Conservation (phyloP, 1,140 invertebrate genomes). For the Drosophila sucinea region DNA sequence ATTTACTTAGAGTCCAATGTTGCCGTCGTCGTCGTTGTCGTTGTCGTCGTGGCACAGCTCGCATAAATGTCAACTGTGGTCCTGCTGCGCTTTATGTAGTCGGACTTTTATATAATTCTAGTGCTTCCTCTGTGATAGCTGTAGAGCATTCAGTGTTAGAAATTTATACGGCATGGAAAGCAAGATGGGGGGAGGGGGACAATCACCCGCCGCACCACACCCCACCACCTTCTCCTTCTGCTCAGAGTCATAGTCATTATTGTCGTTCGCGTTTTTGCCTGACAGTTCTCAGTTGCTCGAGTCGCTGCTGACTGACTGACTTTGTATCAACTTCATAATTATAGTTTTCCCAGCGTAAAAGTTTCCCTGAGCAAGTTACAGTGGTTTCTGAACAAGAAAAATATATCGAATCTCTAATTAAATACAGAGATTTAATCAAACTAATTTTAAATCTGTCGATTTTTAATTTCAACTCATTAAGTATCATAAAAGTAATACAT, state of each 20-base stretch:
- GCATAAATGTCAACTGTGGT: constrained; percentile 73
- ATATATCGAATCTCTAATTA: too few species aligned
- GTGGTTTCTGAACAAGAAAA: constrained; percentile 29
- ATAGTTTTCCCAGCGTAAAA: constrained; percentile 63
- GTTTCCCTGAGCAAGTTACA: constrained; percentile 52
- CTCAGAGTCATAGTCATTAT: constrained; percentile 62
- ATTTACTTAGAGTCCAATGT: constrained; percentile 58
- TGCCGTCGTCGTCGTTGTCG: constrained; percentile 21
- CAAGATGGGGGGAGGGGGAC: neutral
- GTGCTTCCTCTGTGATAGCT: constrained; percentile 62
- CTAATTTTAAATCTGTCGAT: neutral
- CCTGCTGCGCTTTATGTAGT: constrained; percentile 75
- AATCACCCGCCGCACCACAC: neutral
- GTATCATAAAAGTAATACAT: too few species aligned
- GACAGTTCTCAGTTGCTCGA: constrained; percentile 29
- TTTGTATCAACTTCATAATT: constrained; percentile 79
- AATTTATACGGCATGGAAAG: neutral
- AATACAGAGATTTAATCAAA: neutral
- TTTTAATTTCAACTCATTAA: too few species aligned
- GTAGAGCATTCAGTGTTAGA: constrained; percentile 2
- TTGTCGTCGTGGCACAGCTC: constrained; percentile 40
- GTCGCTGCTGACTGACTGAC: constrained; percentile 61
- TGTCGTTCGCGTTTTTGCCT: constrained; percentile 71
- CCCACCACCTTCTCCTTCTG: neutral
- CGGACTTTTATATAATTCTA: constrained; percentile 77